Conservation (phyloP, 2,797 vertebrate species). For the Ptychadena robeensis region DNA sequence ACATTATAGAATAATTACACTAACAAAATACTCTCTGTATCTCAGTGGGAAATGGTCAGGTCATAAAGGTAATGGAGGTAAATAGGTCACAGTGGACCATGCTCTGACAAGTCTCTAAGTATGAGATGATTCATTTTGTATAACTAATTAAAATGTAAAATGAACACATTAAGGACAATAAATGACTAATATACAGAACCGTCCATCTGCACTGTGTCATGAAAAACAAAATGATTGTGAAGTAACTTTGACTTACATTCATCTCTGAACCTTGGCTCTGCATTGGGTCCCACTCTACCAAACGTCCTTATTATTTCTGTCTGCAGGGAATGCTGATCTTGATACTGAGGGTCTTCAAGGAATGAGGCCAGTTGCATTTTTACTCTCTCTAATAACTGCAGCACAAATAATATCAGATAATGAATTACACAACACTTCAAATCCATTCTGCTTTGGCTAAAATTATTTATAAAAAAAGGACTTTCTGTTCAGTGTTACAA, state of each 20-base stretch:
- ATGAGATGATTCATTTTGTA: too few species aligned
- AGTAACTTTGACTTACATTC: slow-evolving; percentile 83
- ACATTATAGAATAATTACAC: background rate
- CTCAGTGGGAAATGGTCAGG: too few species aligned
- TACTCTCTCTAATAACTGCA: slow-evolving; percentile 93
- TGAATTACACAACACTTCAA: background rate
- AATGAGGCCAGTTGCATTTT: slow-evolving; percentile 99
- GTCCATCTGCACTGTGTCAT: background rate
- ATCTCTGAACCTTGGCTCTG: slow-evolving; percentile 95
- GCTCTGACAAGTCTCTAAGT: too few species aligned
- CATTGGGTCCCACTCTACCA: slow-evolving; percentile 94
- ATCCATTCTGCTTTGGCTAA: background rate
- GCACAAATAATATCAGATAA: slow-evolving; percentile 34
- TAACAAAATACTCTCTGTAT: too few species aligned
- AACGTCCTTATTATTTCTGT: slow-evolving; percentile 97
- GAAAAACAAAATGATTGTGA: background rate
- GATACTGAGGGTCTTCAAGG: slow-evolving; percentile 96
- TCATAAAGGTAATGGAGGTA: too few species aligned
- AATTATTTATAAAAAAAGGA: background rate
- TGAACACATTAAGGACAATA: background rate
- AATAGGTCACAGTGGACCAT: too few species aligned
- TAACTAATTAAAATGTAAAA: too few species aligned
- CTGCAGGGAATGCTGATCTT: slow-evolving; percentile 96
- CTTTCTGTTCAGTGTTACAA: background rate
- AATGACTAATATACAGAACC: background rate